Conservation (phyloP, 2,797 vertebrate species). For the Prionace glauca region DNA sequence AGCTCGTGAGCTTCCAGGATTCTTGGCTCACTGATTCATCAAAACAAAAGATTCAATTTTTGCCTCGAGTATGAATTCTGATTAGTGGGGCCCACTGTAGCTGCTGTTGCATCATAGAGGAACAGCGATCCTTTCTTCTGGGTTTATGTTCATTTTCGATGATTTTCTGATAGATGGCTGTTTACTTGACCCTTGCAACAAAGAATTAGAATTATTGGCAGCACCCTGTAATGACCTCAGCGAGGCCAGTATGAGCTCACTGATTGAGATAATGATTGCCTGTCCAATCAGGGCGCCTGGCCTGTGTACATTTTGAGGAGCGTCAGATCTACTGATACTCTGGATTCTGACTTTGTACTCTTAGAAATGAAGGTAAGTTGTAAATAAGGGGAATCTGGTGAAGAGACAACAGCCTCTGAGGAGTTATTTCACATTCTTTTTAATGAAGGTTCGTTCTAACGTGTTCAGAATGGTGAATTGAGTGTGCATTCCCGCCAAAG, state of each 20-base stretch:
- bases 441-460: background rate
- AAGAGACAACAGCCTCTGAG: no score
- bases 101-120: background rate
- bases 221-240: no score
- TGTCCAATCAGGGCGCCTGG: no score
- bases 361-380: no score
- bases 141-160: background rate
- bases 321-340: no score
- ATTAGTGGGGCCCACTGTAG: background rate
- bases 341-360: no score
- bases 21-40: background rate
- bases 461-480: background rate
- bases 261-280: no score
- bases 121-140: background rate
- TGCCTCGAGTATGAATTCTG: background rate
- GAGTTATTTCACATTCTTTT: background rate
- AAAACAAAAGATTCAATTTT: background rate
- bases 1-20: background rate
- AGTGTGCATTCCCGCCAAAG: background rate
- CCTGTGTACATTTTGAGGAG: no score
- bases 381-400: no score
- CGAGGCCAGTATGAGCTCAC: no score
- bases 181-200: background rate
- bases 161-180: background rate
- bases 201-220: background rate